Evolutionary conservation across 2,888 invertebrate genomes (phyloP).

Genomic region (Leptarthrus brevirostris): DNA sequence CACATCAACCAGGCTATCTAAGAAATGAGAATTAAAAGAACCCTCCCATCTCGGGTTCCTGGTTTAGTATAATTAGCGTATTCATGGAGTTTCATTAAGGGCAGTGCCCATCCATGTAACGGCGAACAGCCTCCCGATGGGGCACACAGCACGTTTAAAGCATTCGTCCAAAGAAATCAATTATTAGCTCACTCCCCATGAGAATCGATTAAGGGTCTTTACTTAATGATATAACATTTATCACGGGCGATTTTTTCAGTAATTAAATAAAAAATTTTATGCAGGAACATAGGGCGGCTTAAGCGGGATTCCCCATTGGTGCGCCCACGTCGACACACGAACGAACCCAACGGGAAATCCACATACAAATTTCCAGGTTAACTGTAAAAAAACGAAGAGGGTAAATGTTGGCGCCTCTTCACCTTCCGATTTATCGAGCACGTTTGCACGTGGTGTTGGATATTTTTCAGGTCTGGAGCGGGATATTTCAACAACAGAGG

Average conservation of each 20-base stretch:
- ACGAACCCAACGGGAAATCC: neutral
- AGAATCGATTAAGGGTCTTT: slow-evolving; percentile 27
- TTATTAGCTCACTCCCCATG: slow-evolving; percentile 24
- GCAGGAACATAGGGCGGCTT: neutral
- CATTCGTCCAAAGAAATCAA: slow-evolving; percentile 12
- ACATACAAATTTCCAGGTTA: neutral
- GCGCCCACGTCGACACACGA: neutral
- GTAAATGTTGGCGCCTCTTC: neutral
- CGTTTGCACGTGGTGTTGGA: neutral
- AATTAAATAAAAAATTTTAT: slow-evolving; percentile 49
- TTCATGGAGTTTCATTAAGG: slow-evolving; percentile 38
- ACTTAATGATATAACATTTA: slow-evolving; percentile 45
- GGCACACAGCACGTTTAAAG: neutral
- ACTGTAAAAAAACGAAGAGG: neutral
- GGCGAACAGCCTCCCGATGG: neutral
- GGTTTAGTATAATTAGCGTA: slow-evolving; percentile 27
- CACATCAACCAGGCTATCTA: slow-evolving; percentile 34
- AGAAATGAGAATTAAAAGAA: slow-evolving; percentile 42
- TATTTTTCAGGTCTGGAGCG: neutral
- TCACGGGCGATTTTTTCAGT: slow-evolving; percentile 35
- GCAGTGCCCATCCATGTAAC: neutral
- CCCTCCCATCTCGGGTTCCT: neutral
- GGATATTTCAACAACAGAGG: slow-evolving; percentile 28
- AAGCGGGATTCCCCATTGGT: neutral
- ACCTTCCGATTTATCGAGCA: slow-evolving; percentile 5